Conservation (phyloP, 2,888 invertebrate species). For the Aquatica leii region DNA sequence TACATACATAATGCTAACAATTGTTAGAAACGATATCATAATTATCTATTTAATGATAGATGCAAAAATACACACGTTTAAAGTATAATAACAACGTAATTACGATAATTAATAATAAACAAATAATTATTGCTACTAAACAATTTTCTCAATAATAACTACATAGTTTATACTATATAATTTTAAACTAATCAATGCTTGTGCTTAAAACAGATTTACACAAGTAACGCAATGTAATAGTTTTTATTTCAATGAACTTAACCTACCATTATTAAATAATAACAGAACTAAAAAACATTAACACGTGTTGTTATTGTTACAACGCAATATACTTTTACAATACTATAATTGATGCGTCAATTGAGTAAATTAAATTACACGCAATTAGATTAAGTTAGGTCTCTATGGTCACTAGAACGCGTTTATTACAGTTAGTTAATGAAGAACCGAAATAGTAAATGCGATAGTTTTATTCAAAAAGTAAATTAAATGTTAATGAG, state of each 20-base stretch:
- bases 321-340: constrained; percentile 6
- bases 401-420: constrained; percentile 11
- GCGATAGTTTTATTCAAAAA: too few species aligned
- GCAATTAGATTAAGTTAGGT: constrained; percentile 21
- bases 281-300: neutral
- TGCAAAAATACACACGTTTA: too few species aligned
- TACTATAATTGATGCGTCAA: constrained; percentile 16
- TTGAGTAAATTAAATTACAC: constrained; percentile 23
- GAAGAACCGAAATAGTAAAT: too few species aligned
- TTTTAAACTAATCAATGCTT: constrained; percentile 9
- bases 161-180: neutral
- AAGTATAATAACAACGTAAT: too few species aligned
- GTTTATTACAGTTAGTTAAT: neutral
- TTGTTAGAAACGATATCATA: too few species aligned
- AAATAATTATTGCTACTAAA: too few species aligned
- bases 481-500: too few species aligned
- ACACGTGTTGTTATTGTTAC: constrained; percentile 18
- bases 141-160: neutral
- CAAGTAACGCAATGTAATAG: constrained; percentile 5
- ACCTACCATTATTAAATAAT: constrained; percentile 9
- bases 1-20: too few species aligned
- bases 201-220: constrained; percentile 2
- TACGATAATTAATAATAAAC: too few species aligned
- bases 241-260: constrained; percentile 8
- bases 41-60: too few species aligned